phyloP scores from a whole-genome alignment of 2,797 vertebrate species.

The Chaetodon trifasciatus region DNA sequence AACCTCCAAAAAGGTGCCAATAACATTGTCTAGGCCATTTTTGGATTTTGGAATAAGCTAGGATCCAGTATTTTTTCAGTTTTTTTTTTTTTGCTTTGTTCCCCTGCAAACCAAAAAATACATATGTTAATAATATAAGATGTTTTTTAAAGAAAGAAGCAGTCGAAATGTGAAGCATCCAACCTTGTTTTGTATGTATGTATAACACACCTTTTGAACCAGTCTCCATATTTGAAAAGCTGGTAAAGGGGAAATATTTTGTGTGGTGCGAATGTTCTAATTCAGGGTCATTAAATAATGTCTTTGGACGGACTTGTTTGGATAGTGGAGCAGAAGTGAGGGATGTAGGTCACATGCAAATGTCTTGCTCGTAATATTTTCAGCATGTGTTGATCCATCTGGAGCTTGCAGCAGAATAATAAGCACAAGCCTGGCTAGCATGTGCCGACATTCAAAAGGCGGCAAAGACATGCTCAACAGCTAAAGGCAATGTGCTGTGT shows the following conservation, averaged over 20 bases:
- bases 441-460: constrained; percentile 77
- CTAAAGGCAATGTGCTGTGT: constrained; percentile 62
- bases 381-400: constrained; percentile 90
- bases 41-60: not conserved
- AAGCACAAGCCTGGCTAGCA: constrained; percentile 82
- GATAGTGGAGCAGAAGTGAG: constrained; percentile 78
- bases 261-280: constrained; percentile 37
- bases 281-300: constrained; percentile 49
- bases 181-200: not conserved
- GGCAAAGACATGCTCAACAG: constrained; percentile 73
- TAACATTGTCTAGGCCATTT: not conserved
- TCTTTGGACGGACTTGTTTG: constrained; percentile 71
- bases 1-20: not conserved
- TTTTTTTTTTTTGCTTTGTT: too few species aligned
- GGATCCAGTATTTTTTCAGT: too few species aligned
- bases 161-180: not conserved
- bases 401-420: constrained; percentile 82
- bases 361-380: constrained; percentile 84
- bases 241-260: not conserved
- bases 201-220: not conserved
- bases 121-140: not conserved
- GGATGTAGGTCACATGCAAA: constrained; percentile 89
- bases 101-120: not conserved
- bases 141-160: not conserved
- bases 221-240: not conserved